Base-by-base conservation (phyloP, 2,888 invertebrate genomes). In the Tupiocoris notatus region DNA sequence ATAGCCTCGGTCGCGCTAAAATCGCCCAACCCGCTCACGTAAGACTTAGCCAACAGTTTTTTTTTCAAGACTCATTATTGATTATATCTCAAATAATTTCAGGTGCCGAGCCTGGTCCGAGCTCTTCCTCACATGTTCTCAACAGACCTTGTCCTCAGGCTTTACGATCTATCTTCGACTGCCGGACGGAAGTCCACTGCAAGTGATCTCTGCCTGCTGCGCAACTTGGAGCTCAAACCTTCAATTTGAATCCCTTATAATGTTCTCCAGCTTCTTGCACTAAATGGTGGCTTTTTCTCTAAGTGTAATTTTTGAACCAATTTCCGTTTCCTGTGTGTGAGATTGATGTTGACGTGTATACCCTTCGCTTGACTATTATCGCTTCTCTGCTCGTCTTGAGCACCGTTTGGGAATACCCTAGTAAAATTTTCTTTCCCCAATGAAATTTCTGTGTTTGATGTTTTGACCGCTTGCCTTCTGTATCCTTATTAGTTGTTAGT, bases 131-230 rank as follows among this genome's bases (percentile, higher is more conserved):
- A 92, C 81, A 86, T 89, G 80, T 93, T 94, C 82, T 89, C 88
- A 79, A 91, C 90, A 78, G 89, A 90, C 79, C 85, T 94, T 74
- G 86, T 94, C 78, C 85, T 94, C 66, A 88, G 92, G 82, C 85
- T 94, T 78, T 93, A 96, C 83, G 95, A 95, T 84, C 87, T 95
- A 65, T 88, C 90, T 67, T 89, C 90, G 20, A 84, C 88, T 20
- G 87, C 88, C 73, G 95, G 96, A 0, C 88, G 95, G 75, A 92
- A 92, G 83, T 90, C 92, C 77, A 94, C 94, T 73, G 94, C 95
- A 0, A 89, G 94, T 82, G 95, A 95, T 84, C 86, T 96, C 77
- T 95, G 95, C 83, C 88, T 95, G 82, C 87, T 94, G 81, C 88
- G 94, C 79, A 94, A 94, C 85, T 92, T 93, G 25, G 77, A 77